Conservation (phyloP, 1,140 invertebrate species). For the Manduca sexta region DNA sequence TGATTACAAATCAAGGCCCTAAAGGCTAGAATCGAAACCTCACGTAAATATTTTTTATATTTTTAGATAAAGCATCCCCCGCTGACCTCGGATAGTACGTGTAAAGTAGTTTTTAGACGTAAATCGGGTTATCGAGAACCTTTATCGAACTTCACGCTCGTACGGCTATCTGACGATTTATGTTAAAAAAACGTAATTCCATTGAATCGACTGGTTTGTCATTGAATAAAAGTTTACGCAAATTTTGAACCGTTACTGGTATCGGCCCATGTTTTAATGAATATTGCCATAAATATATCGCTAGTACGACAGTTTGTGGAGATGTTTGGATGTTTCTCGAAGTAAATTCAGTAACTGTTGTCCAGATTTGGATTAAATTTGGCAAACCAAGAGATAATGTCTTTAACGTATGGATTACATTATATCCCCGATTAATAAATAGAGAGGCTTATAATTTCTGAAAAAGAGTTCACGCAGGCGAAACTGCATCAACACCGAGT, state of each 20-base stretch:
- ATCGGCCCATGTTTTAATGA: too few species aligned
- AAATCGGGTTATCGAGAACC: slow-evolving; percentile 20
- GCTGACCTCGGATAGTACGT: slow-evolving; percentile 3
- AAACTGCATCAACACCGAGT: too few species aligned
- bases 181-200: slow-evolving; percentile 1
- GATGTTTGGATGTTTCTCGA: too few species aligned
- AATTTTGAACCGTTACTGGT: neutral
- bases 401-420: too few species aligned
- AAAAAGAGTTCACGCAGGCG: too few species aligned
- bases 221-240: neutral
- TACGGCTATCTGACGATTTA: slow-evolving; percentile 8
- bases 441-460: too few species aligned
- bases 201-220: neutral
- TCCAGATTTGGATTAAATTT: too few species aligned
- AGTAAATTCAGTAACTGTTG: too few species aligned
- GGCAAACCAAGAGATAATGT: too few species aligned
- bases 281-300: too few species aligned
- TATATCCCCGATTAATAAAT: too few species aligned
- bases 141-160: slow-evolving; percentile 15
- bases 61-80: slow-evolving; percentile 1
- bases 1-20: neutral
- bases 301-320: too few species aligned
- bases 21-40: neutral
- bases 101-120: slow-evolving; percentile 7
- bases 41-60: slow-evolving; percentile 2